Evolutionary conservation across 2,888 invertebrate genomes (phyloP).

Genomic region (Argyresthia albistria): DNA sequence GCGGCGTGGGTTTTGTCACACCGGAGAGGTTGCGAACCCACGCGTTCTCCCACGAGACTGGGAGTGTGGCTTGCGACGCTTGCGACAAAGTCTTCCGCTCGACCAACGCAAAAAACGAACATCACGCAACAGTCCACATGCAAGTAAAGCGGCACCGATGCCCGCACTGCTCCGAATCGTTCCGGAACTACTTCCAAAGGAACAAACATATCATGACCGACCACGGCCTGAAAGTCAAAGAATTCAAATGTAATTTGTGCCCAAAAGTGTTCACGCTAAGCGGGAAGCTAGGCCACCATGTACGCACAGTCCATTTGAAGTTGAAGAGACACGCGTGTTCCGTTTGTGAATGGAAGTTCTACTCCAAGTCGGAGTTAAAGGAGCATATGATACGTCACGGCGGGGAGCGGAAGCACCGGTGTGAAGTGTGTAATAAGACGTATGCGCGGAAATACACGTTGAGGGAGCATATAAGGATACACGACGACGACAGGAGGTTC

Average conservation of each 20-base stretch:
- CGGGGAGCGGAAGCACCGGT: conserved; percentile 62
- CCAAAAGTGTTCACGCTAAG: conserved; percentile 48
- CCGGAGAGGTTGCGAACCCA: conserved; percentile 48
- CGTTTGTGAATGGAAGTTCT: conserved; percentile 67
- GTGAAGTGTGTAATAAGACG: conserved; percentile 60
- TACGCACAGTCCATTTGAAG: conserved; percentile 54
- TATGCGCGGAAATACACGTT: conserved; percentile 59
- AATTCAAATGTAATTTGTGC: conserved; percentile 51
- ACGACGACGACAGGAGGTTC: conserved; percentile 50
- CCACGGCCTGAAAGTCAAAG: conserved; percentile 51
- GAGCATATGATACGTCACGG: conserved; percentile 67
- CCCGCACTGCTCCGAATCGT: conserved; percentile 49
- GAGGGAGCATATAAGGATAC: conserved; percentile 56
- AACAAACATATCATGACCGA: conserved; percentile 47
- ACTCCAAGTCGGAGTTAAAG: conserved; percentile 65
- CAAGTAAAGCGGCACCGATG: conserved; percentile 52
- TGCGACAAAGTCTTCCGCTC: conserved; percentile 66
- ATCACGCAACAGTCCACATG: conserved; percentile 61
- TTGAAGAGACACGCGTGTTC: conserved; percentile 53
- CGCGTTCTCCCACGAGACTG: conserved; percentile 46
- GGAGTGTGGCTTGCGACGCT: conserved; percentile 46
- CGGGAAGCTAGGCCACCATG: conserved; percentile 47
- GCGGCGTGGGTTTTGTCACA: conserved; percentile 54
- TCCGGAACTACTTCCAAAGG: conserved; percentile 54
- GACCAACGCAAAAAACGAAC: conserved; percentile 54